Conservation (phyloP, 2,888 invertebrate species). For the Dicyrtomina minuta region DNA sequence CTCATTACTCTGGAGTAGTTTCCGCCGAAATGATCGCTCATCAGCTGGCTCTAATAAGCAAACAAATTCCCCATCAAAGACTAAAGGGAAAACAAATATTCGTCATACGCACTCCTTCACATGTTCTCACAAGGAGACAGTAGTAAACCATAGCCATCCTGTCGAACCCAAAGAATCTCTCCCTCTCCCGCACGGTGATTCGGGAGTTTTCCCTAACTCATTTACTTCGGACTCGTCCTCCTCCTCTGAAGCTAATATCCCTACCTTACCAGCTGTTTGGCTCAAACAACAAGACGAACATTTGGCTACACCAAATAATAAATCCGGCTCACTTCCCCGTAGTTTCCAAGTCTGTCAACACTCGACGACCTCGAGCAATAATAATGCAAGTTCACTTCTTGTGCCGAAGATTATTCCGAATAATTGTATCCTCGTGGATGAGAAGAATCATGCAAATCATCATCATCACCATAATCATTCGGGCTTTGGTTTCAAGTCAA, state of each 20-base stretch:
- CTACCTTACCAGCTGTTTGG: slow-evolving; percentile 69
- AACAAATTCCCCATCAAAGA: slow-evolving; percentile 41
- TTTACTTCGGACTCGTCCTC: slow-evolving; percentile 53
- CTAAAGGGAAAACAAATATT: slow-evolving; percentile 53
- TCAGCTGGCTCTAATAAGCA: slow-evolving; percentile 35
- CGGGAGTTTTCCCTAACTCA: slow-evolving; percentile 53
- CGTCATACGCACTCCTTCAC: slow-evolving; percentile 56
- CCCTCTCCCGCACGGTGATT: slow-evolving; percentile 51
- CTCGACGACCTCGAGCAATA: slow-evolving; percentile 50
- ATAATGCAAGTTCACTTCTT: background rate
- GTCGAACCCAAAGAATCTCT: slow-evolving; percentile 42
- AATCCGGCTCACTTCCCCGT: slow-evolving; percentile 75
- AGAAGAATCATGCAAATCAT: background rate
- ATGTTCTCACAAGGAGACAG: slow-evolving; percentile 51
- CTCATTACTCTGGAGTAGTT: slow-evolving; percentile 53
- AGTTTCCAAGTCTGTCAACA: slow-evolving; percentile 71
- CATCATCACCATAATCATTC: background rate
- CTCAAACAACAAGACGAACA: slow-evolving; percentile 68
- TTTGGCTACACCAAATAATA: slow-evolving; percentile 67
- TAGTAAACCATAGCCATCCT: background rate
- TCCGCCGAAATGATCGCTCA: slow-evolving; percentile 47
- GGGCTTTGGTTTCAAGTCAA: slow-evolving; percentile 40
- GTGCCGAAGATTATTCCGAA: slow-evolving; percentile 22
- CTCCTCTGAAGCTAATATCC: slow-evolving; percentile 56
- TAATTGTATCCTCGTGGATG: background rate